These are phyloP conservation scores for Cololabis saira DNA, from an alignment of 2,113 vertebrate species.

Conservation along the genomic window DNA sequence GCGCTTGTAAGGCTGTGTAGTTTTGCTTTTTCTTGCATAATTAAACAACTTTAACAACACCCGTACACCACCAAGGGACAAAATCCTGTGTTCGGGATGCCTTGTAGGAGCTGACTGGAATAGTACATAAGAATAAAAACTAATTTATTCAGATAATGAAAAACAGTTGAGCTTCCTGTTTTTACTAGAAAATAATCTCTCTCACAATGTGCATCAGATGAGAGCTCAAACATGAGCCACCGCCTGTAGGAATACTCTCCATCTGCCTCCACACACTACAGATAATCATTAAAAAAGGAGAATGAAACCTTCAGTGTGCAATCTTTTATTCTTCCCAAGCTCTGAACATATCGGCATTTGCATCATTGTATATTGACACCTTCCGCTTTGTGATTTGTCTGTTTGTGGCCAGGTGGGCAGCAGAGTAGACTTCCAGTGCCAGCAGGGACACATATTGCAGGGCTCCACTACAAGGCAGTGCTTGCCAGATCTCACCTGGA, in stretches of 20 bases:
- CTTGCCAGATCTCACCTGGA: slow-evolving; percentile 95
- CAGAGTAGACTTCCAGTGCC: slow-evolving; percentile 91
- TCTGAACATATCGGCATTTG: slow-evolving; percentile 66
- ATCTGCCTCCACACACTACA: slow-evolving; percentile 57
- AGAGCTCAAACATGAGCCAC: slow-evolving; percentile 46
- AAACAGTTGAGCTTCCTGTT: slow-evolving; percentile 3
- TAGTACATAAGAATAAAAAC: slow-evolving; percentile 24
- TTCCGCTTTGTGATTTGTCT: slow-evolving; percentile 53
- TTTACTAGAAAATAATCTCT: slow-evolving; percentile 18
- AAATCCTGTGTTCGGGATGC: not conserved
- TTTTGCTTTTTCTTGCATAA: slow-evolving; percentile 43
- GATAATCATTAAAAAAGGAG: slow-evolving; percentile 56
- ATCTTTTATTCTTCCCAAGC: slow-evolving; percentile 45
- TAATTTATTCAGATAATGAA: slow-evolving; percentile 28
- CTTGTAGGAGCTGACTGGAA: slow-evolving; percentile 19
- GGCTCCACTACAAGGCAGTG: slow-evolving; percentile 95
- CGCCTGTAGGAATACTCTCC: slow-evolving; percentile 47
- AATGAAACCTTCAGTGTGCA: slow-evolving; percentile 32
- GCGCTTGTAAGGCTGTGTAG: slow-evolving; percentile 38
- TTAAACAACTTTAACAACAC: slow-evolving; percentile 37
- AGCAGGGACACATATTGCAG: slow-evolving; percentile 94
- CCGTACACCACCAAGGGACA: slow-evolving; percentile 13
- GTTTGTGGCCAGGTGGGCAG: slow-evolving; percentile 85
- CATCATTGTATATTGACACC: slow-evolving; percentile 63
- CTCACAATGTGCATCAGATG: slow-evolving; percentile 39